Base-by-base conservation (phyloP, 2,113 vertebrate genomes). In the Melanotaenia duboulayi region DNA sequence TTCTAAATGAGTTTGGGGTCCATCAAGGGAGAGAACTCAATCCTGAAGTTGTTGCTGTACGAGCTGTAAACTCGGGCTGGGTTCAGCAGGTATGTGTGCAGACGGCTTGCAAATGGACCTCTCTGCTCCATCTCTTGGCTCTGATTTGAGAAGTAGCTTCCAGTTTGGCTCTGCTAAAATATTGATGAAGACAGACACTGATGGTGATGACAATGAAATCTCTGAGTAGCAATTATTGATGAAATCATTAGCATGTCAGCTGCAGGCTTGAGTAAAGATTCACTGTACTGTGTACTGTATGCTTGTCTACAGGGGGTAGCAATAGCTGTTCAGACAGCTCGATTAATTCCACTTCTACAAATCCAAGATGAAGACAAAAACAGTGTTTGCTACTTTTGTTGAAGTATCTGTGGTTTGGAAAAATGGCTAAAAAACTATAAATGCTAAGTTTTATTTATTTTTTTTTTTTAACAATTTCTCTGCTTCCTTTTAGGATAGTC, bases 221-320 rank as follows among this genome's bases (percentile, higher is more conserved):
- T 78, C 59, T 50, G 52, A 23, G 19, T 49, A 67, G 90, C 42
- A 80, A 87, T 84, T 77, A 89, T 90, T 81, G 77, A 88, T 83
- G 48, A 22, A 54, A 70, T 81, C 67, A 74, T 83, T 77, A 79
- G 54, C 67, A 35, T 78, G 74, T 78, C 78, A 79, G 82, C 79
- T 83, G 79, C 75, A 54, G 64, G 60, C 40, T 7, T 37, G 23
- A 20, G 7, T 58, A 51, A 16, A 11, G 40, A 13, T 48, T 6
- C 23, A 20, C 28, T 28, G 28, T 28, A 28, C n/a, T 71, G 35
- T 35, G 22, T 22, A 49, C n/a, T 7, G 24, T 54, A 24, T 13
- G 17, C 12, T 39, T 51, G 66, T 61, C 24, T 32, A 0, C 51
- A 54, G 37, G 60, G 50, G 17, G 44, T 19, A 23, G 24, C 58